phyloP scores from a whole-genome alignment of 1,140 invertebrate genomes.

The Leptonema lineaticorne region DNA sequence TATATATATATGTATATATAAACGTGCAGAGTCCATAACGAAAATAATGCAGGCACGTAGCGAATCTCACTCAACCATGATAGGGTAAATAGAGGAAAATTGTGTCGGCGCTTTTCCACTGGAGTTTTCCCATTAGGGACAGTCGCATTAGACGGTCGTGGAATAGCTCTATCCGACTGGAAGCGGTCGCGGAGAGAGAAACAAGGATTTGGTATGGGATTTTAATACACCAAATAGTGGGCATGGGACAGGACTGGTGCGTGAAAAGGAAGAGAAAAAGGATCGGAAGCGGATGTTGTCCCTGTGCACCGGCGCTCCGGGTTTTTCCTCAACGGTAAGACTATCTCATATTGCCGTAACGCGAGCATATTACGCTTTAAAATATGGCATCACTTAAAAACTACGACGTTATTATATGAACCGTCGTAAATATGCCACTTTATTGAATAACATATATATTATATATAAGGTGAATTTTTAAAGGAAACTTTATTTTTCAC shows the following conservation, averaged over 20 bases:
- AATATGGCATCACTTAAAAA: too few relatives aligned
- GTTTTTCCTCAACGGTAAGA: constrained; percentile 48
- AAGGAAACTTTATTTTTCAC: too few relatives aligned
- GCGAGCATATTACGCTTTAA: too few relatives aligned
- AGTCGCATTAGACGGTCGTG: neutral
- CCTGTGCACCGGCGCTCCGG: constrained; percentile 48
- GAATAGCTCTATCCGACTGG: neutral
- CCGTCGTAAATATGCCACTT: too few relatives aligned
- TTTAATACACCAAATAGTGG: constrained; percentile 18
- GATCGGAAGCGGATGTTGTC: constrained; percentile 62
- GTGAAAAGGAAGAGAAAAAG: constrained; percentile 67
- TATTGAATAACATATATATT: too few relatives aligned
- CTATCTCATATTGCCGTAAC: too few relatives aligned
- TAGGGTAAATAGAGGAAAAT: neutral
- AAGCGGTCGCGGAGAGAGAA: neutral
- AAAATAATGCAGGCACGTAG: neutral
- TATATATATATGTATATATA: neutral
- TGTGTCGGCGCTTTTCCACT: neutral
- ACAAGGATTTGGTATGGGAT: neutral
- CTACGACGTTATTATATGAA: too few relatives aligned
- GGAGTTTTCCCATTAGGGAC: neutral
- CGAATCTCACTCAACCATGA: too few relatives aligned
- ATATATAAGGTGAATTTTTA: too few relatives aligned
- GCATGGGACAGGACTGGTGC: constrained; percentile 74
- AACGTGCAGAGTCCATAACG: neutral